phyloP scores from a whole-genome alignment of 1,140 invertebrate species.

The Drosophila tsacasi region DNA sequence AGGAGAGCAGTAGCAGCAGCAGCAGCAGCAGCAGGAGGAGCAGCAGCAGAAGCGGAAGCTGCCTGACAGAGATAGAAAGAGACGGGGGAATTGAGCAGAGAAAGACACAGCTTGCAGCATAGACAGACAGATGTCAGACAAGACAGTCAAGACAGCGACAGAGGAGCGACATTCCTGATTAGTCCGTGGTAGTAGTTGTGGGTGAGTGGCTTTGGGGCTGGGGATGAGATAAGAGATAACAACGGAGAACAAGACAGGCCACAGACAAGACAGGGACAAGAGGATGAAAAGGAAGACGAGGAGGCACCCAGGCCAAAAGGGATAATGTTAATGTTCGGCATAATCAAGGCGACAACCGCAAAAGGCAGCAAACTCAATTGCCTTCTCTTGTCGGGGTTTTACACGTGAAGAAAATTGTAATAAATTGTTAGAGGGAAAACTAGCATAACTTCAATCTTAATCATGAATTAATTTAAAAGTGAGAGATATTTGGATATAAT shows the following conservation, averaged over 20 bases:
- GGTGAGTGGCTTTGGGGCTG: slow-evolving; percentile 3
- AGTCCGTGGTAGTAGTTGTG: slow-evolving; percentile 34
- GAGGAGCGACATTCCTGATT: slow-evolving; percentile 49
- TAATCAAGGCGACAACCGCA: slow-evolving; percentile 57
- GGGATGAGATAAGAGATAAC: slow-evolving; percentile 9
- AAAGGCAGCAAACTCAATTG: slow-evolving; percentile 51
- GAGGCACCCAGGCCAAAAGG: slow-evolving; percentile 50
- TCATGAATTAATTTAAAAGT: not conserved
- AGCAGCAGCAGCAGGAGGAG: slow-evolving; percentile 26
- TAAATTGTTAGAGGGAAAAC: not conserved
- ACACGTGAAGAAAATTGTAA: not conserved
- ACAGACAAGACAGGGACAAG: slow-evolving; percentile 25
- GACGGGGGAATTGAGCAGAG: not conserved
- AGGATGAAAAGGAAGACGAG: not conserved
- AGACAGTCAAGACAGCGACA: slow-evolving; percentile 41
- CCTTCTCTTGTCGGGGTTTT: slow-evolving; percentile 17
- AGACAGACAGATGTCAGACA: slow-evolving; percentile 72
- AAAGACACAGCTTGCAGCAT: slow-evolving; percentile 18
- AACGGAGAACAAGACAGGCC: slow-evolving; percentile 29
- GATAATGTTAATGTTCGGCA: slow-evolving; percentile 66
- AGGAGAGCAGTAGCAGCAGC: slow-evolving; percentile 30
- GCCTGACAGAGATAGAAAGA: slow-evolving; percentile 20
- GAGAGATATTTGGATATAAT: too few species aligned
- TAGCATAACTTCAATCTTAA: not conserved
- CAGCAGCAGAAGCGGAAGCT: slow-evolving; percentile 33